Conservation (phyloP, 2,888 invertebrate species). For the Liposcelis brunnea region DNA sequence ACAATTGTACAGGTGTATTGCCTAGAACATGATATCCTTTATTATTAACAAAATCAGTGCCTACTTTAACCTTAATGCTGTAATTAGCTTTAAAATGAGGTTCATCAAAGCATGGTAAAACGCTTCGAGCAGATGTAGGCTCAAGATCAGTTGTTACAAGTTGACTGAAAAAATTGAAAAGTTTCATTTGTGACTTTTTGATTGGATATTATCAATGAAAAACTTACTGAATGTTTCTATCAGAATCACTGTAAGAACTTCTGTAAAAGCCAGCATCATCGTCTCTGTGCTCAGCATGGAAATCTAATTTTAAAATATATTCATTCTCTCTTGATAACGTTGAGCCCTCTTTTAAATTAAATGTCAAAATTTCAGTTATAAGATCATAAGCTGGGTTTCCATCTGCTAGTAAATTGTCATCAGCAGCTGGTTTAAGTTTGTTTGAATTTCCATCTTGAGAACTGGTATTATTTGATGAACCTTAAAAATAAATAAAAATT, state of each 20-base stretch:
- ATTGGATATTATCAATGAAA: too few species aligned
- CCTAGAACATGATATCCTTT: slow-evolving; percentile 11
- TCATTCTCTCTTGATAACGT: too few species aligned
- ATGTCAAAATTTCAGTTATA: too few species aligned
- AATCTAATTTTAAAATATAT: slow-evolving; percentile 1
- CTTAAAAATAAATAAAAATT: too few species aligned
- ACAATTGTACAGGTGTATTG: slow-evolving; percentile 8
- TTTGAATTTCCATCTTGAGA: too few species aligned
- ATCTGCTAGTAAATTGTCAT: too few species aligned
- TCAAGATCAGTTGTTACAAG: slow-evolving; percentile 67
- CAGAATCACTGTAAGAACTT: slow-evolving; percentile 11
- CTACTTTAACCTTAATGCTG: not conserved
- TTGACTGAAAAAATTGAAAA: slow-evolving; percentile 43
- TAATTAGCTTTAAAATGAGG: slow-evolving; percentile 61
- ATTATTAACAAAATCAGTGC: not conserved
- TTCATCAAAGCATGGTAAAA: slow-evolving; percentile 79
- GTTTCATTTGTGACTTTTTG: too few species aligned
- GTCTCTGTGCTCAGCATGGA: slow-evolving; percentile 7
- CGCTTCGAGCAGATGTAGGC: slow-evolving; percentile 57
- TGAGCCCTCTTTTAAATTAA: too few species aligned
- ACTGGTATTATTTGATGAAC: too few species aligned
- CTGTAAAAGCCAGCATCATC: slow-evolving; percentile 14
- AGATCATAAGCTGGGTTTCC: too few species aligned
- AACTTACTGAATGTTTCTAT: slow-evolving; percentile 1
- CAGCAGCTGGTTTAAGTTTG: too few species aligned